Evolutionary conservation across 2,113 vertebrate species (phyloP).

Genomic region (Podarcis muralis): DNA sequence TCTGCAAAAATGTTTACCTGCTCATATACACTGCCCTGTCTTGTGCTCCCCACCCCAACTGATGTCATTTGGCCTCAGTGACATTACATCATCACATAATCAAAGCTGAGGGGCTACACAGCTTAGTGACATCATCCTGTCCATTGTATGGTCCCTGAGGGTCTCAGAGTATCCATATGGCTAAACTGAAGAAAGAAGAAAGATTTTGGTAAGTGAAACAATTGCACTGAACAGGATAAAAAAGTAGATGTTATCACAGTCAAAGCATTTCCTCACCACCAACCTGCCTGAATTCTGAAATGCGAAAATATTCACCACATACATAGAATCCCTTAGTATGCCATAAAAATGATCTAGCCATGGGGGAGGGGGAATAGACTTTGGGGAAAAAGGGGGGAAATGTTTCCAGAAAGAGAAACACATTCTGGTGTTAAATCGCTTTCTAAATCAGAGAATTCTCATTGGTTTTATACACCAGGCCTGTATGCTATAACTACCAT

Average conservation of each 20-base stretch:
- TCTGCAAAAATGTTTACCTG: not conserved
- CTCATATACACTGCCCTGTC: not conserved
- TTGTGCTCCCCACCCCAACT: not conserved
- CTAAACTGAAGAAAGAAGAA: not conserved
- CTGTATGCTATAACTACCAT: not conserved
- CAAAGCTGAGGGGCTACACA: not conserved
- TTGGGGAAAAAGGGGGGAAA: not conserved
- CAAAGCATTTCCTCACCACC: not conserved
- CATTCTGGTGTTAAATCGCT: not conserved
- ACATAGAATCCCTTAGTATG: not conserved
- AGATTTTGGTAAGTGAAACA: not conserved
- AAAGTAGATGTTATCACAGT: not conserved
- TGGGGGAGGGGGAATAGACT: not conserved
- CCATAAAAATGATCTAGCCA: not conserved
- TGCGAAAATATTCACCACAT: not conserved
- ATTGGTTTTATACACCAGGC: not conserved
- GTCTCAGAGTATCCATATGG: not conserved
- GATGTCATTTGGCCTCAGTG: not conserved
- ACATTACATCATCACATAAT: not conserved
- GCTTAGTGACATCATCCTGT: not conserved
- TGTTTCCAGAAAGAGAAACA: not conserved
- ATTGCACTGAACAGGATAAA: not conserved
- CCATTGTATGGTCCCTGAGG: not conserved
- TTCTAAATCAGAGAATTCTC: not conserved
- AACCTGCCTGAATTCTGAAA: not conserved